phyloP scores from a whole-genome alignment of 2,888 invertebrate genomes.

The Hydriomena furcata region DNA sequence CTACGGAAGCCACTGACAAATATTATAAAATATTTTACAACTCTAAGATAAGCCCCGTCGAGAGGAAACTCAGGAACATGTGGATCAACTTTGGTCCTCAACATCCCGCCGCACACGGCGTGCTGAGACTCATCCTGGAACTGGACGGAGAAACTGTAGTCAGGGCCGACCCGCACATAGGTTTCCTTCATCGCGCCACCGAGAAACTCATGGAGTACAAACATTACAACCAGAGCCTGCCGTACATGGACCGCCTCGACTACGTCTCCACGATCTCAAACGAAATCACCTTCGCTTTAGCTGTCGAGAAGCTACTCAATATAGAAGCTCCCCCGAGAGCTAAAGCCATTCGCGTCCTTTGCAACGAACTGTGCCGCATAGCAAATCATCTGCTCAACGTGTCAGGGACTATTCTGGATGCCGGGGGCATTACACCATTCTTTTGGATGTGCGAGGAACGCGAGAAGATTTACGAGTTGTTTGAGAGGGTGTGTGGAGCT shows the following conservation, averaged over 20 bases:
- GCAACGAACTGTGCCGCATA: conserved; percentile 90
- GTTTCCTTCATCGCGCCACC: conserved; percentile 93
- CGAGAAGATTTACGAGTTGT: conserved; percentile 93
- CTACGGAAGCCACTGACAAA: conserved; percentile 68
- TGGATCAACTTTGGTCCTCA: conserved; percentile 94
- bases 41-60: conserved; percentile 66
- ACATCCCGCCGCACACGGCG: conserved; percentile 96
- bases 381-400: conserved; percentile 92
- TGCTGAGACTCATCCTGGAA: conserved; percentile 90
- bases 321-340: conserved; percentile 90
- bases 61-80: conserved; percentile 86
- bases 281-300: conserved; percentile 90
- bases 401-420: conserved; percentile 89
- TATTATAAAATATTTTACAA: conserved; percentile 63
- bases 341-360: conserved; percentile 90
- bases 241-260: conserved; percentile 94
- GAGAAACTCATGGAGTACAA: conserved; percentile 96
- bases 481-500: conserved; percentile 92
- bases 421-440: conserved; percentile 94
- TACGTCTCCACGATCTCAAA: conserved; percentile 94
- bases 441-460: conserved; percentile 96
- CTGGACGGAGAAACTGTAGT: conserved; percentile 92
- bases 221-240: conserved; percentile 92
- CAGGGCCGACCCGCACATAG: conserved; percentile 92
- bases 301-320: conserved; percentile 92